Evolutionary conservation across 2,113 vertebrate genomes (phyloP).

Genomic region (Tenrec ecaudatus): DNA sequence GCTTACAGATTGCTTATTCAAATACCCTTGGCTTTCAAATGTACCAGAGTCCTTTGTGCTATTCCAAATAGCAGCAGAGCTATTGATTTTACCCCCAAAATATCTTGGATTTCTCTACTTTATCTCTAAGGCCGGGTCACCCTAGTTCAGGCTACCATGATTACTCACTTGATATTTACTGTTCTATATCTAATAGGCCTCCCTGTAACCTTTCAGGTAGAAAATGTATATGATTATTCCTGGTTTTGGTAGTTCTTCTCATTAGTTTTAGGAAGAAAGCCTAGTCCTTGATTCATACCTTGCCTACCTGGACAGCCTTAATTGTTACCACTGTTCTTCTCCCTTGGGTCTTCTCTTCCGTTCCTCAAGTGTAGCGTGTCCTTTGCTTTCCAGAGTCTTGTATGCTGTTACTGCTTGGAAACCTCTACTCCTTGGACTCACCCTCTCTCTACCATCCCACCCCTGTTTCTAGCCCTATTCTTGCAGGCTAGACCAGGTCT

Average conservation of each 20-base stretch:
- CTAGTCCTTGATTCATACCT: neutral
- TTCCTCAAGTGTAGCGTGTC: neutral
- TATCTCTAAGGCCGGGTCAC: neutral
- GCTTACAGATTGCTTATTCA: conserved; percentile 10
- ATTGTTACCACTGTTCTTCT: neutral
- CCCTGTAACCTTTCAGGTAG: neutral
- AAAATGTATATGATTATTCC: neutral
- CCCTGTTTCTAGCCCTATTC: too few relatives aligned
- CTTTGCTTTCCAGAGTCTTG: neutral
- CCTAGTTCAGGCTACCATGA: neutral
- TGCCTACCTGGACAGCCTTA: neutral
- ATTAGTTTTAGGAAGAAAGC: conserved; percentile 19
- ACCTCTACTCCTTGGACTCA: neutral
- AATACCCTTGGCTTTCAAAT: conserved; percentile 10
- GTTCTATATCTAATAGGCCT: neutral
- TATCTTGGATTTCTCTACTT: neutral
- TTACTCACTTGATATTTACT: neutral
- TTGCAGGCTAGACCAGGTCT: neutral
- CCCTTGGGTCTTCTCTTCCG: neutral
- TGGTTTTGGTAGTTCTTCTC: neutral
- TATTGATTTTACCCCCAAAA: conserved; percentile 15
- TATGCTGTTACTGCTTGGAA: neutral
- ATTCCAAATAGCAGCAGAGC: conserved; percentile 15
- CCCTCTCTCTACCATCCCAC: neutral
- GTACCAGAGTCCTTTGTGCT: neutral